Conservation (phyloP, 2,113 vertebrate genomes). For the Otocyon megalotis region DNA sequence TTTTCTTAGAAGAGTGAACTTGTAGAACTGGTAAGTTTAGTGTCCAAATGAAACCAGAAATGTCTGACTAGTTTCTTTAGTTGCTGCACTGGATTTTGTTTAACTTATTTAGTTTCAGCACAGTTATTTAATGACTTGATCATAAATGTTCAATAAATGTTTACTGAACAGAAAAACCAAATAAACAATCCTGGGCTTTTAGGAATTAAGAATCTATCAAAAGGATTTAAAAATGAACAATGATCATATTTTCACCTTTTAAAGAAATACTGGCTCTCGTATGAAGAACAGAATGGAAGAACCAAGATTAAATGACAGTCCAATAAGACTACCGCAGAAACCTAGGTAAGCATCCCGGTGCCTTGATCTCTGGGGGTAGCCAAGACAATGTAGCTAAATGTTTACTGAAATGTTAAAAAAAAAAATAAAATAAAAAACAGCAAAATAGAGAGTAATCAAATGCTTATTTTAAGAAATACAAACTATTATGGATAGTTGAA, state of each 20-base stretch:
- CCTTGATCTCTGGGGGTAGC: background rate
- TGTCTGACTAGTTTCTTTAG: background rate
- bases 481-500: background rate
- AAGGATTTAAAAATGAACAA: background rate
- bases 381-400: background rate
- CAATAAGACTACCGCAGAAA: background rate
- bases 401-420: background rate
- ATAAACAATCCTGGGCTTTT: background rate
- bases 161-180: background rate
- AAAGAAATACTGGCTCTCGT: background rate
- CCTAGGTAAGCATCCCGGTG: background rate
- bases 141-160: background rate
- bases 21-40: background rate
- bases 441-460: background rate
- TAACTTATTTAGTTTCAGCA: background rate
- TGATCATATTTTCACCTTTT: background rate
- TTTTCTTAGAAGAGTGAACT: conserved; percentile 9
- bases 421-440: background rate
- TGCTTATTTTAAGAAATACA: background rate
- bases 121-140: background rate
- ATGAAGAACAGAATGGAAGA: background rate
- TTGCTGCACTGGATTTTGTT: background rate
- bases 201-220: conserved; percentile 20
- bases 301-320: background rate
- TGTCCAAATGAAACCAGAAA: conserved; percentile 4